These are phyloP conservation scores for Babylonia areolata DNA, from an alignment of 1,140 invertebrate species.

Conservation along the genomic window DNA sequence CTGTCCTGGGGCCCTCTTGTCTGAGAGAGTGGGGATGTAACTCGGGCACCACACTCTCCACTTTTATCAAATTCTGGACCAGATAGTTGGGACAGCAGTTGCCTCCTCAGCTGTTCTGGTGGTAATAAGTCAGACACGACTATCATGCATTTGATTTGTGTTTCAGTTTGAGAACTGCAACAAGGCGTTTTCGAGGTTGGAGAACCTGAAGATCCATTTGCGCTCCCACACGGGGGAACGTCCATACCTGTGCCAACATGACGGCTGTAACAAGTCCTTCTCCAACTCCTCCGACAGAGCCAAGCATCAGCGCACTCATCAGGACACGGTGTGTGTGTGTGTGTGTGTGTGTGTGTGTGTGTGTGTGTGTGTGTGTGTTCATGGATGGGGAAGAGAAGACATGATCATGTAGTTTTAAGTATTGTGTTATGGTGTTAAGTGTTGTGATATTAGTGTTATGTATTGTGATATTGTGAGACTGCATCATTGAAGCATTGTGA, in stretches of 20 bases:
- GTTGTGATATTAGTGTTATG: no score
- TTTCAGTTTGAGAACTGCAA: slow-evolving; percentile 89
- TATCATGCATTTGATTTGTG: no score
- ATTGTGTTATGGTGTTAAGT: no score
- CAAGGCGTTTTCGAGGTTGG: slow-evolving; percentile 95
- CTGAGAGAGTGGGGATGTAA: no score
- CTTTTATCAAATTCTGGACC: no score
- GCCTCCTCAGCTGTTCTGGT: no score
- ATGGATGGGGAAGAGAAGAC: neutral
- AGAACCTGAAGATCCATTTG: slow-evolving; percentile 97
- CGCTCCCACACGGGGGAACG: slow-evolving; percentile 91
- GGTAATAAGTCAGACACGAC: no score
- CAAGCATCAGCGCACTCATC: slow-evolving; percentile 97
- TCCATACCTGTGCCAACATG: slow-evolving; percentile 81
- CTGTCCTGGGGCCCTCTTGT: no score
- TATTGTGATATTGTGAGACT: no score
- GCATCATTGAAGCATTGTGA: no score
- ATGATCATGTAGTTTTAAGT: neutral
- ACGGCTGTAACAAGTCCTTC: slow-evolving; percentile 93
- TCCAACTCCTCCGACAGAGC: slow-evolving; percentile 97
- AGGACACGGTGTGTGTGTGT: slow-evolving; percentile 88
- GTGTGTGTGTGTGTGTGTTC: neutral
- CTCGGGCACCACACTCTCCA: no score
- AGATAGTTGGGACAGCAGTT: no score
- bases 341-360: slow-evolving; percentile 20